Evolutionary conservation across 92 coral and sea anemone genomes (phyloP).

Genomic region (Metridium senile): DNA sequence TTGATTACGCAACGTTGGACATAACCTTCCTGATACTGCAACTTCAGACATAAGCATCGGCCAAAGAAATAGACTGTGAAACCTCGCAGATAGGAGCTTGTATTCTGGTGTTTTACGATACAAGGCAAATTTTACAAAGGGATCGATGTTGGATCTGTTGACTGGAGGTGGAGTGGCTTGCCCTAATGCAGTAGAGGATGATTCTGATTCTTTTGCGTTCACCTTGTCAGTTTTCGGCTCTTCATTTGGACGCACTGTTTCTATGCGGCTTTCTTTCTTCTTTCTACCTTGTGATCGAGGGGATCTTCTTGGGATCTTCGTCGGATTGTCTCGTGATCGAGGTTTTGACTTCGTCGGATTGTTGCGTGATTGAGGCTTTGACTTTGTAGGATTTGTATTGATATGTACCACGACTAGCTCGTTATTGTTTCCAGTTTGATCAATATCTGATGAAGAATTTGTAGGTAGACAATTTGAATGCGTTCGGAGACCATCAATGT

Average conservation of each 20-base stretch:
- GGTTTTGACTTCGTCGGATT: too few relatives aligned
- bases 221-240: not conserved
- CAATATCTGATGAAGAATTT: too few relatives aligned
- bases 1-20: not conserved
- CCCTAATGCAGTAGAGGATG: not conserved
- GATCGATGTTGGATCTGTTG: not conserved
- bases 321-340: too few relatives aligned
- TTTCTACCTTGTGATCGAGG: not conserved
- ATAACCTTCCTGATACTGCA: slow-evolving; percentile 22
- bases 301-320: too few relatives aligned
- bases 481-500: not conserved
- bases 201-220: not conserved
- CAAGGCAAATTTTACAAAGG: slow-evolving; percentile 27
- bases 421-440: too few relatives aligned
- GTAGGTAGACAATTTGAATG: too few relatives aligned
- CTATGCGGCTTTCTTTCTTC: not conserved
- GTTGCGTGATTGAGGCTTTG: too few relatives aligned
- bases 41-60: slow-evolving; percentile 81
- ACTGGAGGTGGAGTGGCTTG: not conserved
- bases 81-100: slow-evolving; percentile 75
- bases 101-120: slow-evolving; percentile 69
- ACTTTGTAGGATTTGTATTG: not conserved
- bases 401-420: too few relatives aligned
- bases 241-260: too few relatives aligned
- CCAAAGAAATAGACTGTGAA: slow-evolving; percentile 87